Base-by-base conservation (phyloP, 2,888 invertebrate species). In the Cynaeus angustus region DNA sequence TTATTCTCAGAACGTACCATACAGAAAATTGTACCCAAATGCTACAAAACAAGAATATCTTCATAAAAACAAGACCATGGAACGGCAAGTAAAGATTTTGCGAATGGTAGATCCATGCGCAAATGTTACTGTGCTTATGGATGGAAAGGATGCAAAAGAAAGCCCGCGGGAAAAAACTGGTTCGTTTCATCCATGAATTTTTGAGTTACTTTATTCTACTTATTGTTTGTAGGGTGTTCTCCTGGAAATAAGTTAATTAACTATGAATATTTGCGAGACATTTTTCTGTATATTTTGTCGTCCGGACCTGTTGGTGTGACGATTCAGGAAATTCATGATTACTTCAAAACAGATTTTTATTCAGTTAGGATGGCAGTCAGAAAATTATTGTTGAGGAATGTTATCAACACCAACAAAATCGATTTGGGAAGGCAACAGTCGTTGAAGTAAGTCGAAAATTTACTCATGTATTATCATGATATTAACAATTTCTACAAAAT, bases 11-110 rank as follows among this genome's bases (percentile, higher is more conserved):
- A 78, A 81, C 74, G 79, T 88, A 21, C 86, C 88, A 0, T 90
- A 89, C 75, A 85, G 89, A 74, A 85, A 86, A 3, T 75, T 90
- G 8, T 89, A 89, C 82, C 91, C 91, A 10, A 82, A 89, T 74
- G 89, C 90, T 0, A 73, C 82, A 3, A 80, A 82, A 33, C 79
- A 79, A 3, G 89, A 91, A 77, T 90, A 87, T 86, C 86, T 85
- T 71, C 80, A 81, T 8, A 89, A 89, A 78, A 83, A 82, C 64
- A 78, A 79, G 72, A 78, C 81, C 1, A 85, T 83, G 67, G 89
- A 90, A 74, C 87, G 88, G 74, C 78, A 80, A 0, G 79, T 91
- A 4, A 83, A 86, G 64, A 86, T 87, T 45, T 81, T 90, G 5
- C 86, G 88, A 75, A 81, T 92, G 21, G 82, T 88, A n/a, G 86